Conservation (phyloP, 2,888 invertebrate species). For the Drosophila barbarae region DNA sequence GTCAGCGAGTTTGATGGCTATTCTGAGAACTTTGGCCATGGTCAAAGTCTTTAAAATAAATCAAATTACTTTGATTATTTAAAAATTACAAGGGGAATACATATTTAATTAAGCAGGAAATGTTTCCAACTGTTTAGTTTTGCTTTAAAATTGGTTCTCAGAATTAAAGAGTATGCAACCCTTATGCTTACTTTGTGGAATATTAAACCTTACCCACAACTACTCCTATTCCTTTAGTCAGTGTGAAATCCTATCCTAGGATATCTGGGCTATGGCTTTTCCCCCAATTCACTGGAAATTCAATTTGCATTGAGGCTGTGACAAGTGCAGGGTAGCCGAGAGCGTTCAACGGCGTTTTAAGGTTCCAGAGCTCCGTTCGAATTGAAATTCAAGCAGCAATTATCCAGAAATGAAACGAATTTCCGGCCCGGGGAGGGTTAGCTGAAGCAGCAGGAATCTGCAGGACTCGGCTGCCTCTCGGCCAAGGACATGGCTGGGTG, state of each 20-base stretch:
- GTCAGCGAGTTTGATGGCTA: slow-evolving; percentile 5
- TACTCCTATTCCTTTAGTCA: neutral
- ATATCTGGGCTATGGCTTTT: slow-evolving; percentile 12
- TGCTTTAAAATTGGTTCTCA: neutral
- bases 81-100: neutral
- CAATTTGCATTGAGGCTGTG: slow-evolving; percentile 51
- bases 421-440: slow-evolving; percentile 1
- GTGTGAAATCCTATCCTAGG: slow-evolving; percentile 13
- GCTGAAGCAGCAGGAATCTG: slow-evolving; percentile 3
- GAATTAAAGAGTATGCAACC: neutral
- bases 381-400: slow-evolving; percentile 75
- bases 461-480: slow-evolving; percentile 22
- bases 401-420: slow-evolving; percentile 58
- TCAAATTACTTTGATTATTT: too few relatives aligned
- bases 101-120: neutral
- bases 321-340: slow-evolving; percentile 40
- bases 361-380: slow-evolving; percentile 48
- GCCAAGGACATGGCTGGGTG: slow-evolving; percentile 57
- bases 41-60: neutral
- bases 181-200: neutral
- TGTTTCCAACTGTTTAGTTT: neutral
- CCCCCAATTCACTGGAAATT: slow-evolving; percentile 37
- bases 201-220: neutral
- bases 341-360: slow-evolving; percentile 30
- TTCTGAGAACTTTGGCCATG: neutral